A percentile compares a stretch with the other conserved stretches of the same genome.
phyloP scores from a whole-genome alignment of 2,113 vertebrate species.

The Loxodonta africana region DNA sequence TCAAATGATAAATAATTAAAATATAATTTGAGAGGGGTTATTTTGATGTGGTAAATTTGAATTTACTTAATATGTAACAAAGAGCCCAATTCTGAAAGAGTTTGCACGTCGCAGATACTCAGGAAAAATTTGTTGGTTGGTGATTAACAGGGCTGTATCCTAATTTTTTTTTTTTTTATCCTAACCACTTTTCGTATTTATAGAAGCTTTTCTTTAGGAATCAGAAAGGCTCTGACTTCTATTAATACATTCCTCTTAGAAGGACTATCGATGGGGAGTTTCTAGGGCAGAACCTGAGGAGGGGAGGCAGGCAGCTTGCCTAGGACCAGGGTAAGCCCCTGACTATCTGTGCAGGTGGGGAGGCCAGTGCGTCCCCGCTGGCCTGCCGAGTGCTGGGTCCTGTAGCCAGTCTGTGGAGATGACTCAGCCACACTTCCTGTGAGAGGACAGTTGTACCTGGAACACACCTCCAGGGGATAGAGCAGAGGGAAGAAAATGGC shows the following conservation, averaged over 20 bases:
- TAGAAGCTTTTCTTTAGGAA: background rate
- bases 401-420: background rate
- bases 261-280: background rate
- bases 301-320: background rate
- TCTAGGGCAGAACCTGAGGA: background rate
- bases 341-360: background rate
- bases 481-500: background rate
- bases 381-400: background rate
- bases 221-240: background rate
- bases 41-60: background rate
- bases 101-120: background rate
- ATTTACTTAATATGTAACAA: background rate
- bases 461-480: background rate
- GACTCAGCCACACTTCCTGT: background rate
- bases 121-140: background rate
- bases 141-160: background rate
- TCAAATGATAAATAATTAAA: background rate
- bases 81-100: background rate
- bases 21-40: background rate
- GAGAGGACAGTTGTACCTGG: background rate
- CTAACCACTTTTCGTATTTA: background rate
- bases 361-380: fast-evolving
- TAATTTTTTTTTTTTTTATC: background rate
- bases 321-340: background rate
- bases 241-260: background rate